These are phyloP conservation scores for Ispidina lecontei DNA, from an alignment of 2,797 vertebrate genomes.

Conservation along the genomic window DNA sequence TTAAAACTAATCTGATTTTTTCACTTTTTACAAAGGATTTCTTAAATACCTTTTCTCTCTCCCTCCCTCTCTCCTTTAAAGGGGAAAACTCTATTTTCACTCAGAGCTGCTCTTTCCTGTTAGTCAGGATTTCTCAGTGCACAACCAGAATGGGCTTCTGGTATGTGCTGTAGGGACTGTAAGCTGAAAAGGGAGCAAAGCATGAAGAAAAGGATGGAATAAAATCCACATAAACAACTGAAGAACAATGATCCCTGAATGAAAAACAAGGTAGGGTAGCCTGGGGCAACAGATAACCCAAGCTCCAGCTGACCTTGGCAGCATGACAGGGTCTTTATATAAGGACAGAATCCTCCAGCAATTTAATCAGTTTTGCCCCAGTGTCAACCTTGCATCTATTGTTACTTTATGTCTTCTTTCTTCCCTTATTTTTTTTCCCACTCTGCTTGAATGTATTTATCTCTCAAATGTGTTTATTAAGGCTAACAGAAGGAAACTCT, in stretches of 20 bases:
- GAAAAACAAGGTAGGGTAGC: constrained; percentile 29
- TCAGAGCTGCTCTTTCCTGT: not conserved
- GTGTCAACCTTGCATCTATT: not conserved
- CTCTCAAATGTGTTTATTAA: not conserved
- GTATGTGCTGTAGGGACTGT: not conserved
- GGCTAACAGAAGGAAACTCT: not conserved
- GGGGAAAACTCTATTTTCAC: not conserved
- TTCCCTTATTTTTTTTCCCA: no score
- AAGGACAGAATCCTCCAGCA: not conserved
- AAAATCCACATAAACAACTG: not conserved
- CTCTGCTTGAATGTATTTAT: not conserved
- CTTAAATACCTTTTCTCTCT: not conserved
- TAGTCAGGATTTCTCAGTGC: constrained; percentile 2
- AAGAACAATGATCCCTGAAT: constrained; percentile 26
- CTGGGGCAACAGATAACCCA: not conserved
- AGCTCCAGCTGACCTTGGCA: not conserved
- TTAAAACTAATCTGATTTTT: not conserved
- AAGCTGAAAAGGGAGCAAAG: constrained; percentile 15
- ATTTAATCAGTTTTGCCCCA: constrained; percentile 12
- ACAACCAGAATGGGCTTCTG: not conserved
- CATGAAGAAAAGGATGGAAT: not conserved
- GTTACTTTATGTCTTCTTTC: not conserved
- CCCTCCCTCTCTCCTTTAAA: not conserved
- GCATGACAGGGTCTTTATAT: not conserved
- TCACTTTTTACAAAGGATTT: not conserved